Conservation (phyloP, 2,797 vertebrate species). For the Poeciliopsis paucimaculata region DNA sequence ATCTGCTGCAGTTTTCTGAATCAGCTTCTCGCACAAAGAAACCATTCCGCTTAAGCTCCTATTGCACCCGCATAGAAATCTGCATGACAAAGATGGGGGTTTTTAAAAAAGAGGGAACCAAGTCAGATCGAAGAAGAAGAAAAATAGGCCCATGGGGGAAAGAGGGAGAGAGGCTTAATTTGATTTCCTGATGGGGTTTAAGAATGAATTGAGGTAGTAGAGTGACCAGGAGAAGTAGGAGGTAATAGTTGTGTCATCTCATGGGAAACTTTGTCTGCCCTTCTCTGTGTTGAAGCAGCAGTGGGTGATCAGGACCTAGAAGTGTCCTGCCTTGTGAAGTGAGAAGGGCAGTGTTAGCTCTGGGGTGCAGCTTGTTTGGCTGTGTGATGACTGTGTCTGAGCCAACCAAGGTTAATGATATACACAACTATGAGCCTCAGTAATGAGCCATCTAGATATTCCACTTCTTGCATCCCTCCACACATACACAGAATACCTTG, state of each 20-base stretch:
- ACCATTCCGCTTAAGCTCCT: slow-evolving; percentile 57
- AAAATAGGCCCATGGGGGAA: slow-evolving; percentile 23
- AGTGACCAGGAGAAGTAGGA: slow-evolving; percentile 12
- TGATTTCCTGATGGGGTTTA: slow-evolving; percentile 7
- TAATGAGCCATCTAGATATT: slow-evolving; percentile 75
- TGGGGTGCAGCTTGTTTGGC: slow-evolving; percentile 74
- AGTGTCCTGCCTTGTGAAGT: slow-evolving; percentile 73
- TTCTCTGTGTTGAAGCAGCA: slow-evolving; percentile 44
- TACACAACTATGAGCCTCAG: slow-evolving; percentile 70
- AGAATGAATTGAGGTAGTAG: slow-evolving; percentile 42
- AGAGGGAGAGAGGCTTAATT: slow-evolving; percentile 24
- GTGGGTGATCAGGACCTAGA: slow-evolving; percentile 47
- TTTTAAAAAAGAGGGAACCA: slow-evolving; percentile 8
- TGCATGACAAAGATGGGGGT: slow-evolving; percentile 34
- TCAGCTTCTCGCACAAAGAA: slow-evolving; percentile 63
- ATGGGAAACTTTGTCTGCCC: slow-evolving; percentile 12
- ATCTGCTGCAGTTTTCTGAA: slow-evolving; percentile 70
- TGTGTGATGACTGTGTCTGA: slow-evolving; percentile 78
- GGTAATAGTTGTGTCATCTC: slow-evolving; percentile 13
- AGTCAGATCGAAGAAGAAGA: slow-evolving; percentile 16
- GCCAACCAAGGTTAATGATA: slow-evolving; percentile 83
- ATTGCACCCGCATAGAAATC: slow-evolving; percentile 50
- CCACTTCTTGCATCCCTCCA: slow-evolving; percentile 49
- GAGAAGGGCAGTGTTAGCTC: slow-evolving; percentile 78
- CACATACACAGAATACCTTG: slow-evolving; percentile 49